Percentiles rank a stretch among this genome's conserved stretches.
phyloP scores from a whole-genome alignment of 2,888 invertebrate species.

The Ctena decussata region DNA sequence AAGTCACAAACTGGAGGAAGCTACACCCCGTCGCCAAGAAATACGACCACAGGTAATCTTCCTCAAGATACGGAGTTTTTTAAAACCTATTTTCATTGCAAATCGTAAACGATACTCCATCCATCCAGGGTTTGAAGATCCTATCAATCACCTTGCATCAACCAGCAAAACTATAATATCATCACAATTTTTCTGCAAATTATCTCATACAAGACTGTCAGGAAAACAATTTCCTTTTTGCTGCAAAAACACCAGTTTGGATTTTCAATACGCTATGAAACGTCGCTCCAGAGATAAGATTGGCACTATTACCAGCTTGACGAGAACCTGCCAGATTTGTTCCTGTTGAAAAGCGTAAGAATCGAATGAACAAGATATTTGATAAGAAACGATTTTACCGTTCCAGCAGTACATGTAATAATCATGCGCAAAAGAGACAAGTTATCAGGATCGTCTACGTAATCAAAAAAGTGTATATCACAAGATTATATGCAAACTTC shows the following conservation, averaged over 20 bases:
- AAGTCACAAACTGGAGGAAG: too few relatives aligned
- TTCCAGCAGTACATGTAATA: too few relatives aligned
- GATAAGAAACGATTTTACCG: conserved; percentile 49
- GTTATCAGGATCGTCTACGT: too few relatives aligned
- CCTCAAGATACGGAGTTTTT: neutral
- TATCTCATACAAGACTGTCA: too few relatives aligned
- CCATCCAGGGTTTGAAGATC: neutral
- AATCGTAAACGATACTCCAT: neutral
- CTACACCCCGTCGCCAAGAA: neutral
- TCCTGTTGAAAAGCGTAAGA: conserved; percentile 31
- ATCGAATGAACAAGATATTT: conserved; percentile 48
- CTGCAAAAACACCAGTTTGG: too few relatives aligned
- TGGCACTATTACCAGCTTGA: conserved; percentile 62
- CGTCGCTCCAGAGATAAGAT: conserved; percentile 57
- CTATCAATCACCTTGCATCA: neutral
- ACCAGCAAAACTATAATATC: neutral
- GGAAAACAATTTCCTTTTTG: too few relatives aligned
- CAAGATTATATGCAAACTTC: conserved; percentile 51
- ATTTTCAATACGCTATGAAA: conserved; percentile 50
- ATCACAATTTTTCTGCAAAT: neutral
- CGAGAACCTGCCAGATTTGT: conserved; percentile 44
- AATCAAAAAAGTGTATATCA: too few relatives aligned
- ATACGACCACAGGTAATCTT: neutral
- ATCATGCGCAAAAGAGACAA: too few relatives aligned
- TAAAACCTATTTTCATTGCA: too few relatives aligned